Conservation (phyloP, 2,888 invertebrate species). For the Formica aserva region DNA sequence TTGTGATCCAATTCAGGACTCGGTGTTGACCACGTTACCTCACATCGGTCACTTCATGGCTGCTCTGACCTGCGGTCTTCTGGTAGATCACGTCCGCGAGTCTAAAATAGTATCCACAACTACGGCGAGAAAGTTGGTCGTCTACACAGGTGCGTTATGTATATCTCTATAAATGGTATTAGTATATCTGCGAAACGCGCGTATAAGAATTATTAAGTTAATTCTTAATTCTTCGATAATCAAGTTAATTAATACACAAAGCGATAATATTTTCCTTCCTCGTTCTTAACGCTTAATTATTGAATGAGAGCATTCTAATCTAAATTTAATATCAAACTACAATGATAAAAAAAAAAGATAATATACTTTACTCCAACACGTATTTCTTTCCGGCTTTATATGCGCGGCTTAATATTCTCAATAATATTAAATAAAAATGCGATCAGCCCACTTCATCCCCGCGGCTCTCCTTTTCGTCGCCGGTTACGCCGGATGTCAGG, state of each 20-base stretch:
- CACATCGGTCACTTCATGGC: conserved; percentile 88
- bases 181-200: not conserved
- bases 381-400: too few relatives aligned
- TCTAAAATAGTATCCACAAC: conserved; percentile 87
- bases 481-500: conserved; percentile 88
- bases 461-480: conserved; percentile 88
- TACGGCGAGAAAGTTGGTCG: conserved; percentile 87
- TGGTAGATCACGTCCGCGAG: conserved; percentile 87
- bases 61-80: conserved; percentile 87
- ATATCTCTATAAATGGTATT: not conserved
- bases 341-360: not conserved
- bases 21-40: conserved; percentile 87
- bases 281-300: not conserved
- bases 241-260: not conserved
- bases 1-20: conserved; percentile 84
- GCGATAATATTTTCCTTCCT: not conserved
- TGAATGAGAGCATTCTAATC: not conserved
- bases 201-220: not conserved
- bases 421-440: conserved; percentile 3
- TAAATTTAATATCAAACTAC: not conserved
- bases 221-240: not conserved
- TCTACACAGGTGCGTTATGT: conserved; percentile 86
- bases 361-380: not conserved
- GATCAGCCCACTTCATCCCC: conserved; percentile 87
- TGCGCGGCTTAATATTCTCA: not conserved